Base-by-base conservation (phyloP, 2,797 vertebrate genomes). In the Sebastes diploproa region DNA sequence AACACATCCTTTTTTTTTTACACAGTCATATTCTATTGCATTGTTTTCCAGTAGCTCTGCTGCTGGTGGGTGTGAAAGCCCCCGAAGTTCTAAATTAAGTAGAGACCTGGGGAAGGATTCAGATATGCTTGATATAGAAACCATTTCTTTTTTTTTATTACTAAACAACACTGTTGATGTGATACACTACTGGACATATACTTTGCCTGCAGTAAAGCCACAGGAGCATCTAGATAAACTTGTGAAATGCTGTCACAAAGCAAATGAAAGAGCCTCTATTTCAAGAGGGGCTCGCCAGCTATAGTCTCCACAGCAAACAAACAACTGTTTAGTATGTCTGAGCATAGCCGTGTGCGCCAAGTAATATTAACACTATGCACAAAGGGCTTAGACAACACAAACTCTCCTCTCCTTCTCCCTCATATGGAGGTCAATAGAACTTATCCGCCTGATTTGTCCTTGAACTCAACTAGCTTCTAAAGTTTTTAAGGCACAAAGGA, bases 291-390 rank as follows among this genome's bases (percentile, higher is more conserved):
- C 32, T 54, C 56, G 36, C 46, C 61, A 72, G 50, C 38, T 25
- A 25, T 27, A 27, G 42, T 54, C 75, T 75, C 60, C 30, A 54
- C 16, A 20, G 75, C 73, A 80, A 84, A 77, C 78, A 85, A 83
- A 83, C 85, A 83, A 63, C 66, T 75, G 38, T 59, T 81, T 75
- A 77, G 69, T 90, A 78, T 77, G 74, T 82, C 55, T 60, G 66
- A 81, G 70, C 77, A 56, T 20, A 80, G 50, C 74, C 27, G 27
- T 65, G 42, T 75, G 76, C 76, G 83, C 46, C 23, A 71, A 81
- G 75, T 66, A 72, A 65, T 70, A 84, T 75, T 72, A 86, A 78
- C 56, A 74, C 71, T 80, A 77, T 67, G 70, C 74, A 61, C 69
- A 72, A 58, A 86, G 70, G 77, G 64, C 62, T 80, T 65, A 75